These are phyloP conservation scores for Apocheima hispidaria DNA, from an alignment of 2,888 invertebrate genomes.

Conservation along the genomic window DNA sequence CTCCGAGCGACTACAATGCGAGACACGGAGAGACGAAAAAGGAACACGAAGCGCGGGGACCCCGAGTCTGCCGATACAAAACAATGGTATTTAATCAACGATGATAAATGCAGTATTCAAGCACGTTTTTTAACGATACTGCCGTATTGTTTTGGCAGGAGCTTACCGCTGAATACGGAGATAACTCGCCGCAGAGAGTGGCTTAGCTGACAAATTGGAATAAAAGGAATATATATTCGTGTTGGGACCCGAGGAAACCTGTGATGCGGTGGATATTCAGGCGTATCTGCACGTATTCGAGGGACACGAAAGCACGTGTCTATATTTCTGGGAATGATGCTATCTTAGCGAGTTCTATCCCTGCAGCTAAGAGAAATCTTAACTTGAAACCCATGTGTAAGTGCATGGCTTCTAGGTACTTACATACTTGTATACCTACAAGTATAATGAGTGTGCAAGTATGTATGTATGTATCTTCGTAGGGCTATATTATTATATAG, in stretches of 20 bases:
- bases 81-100: constrained; percentile 86
- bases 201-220: constrained; percentile 86
- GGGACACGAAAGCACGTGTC: constrained; percentile 52
- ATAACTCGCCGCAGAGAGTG: constrained; percentile 84
- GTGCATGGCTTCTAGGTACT: constrained; percentile 5
- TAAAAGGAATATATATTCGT: constrained; percentile 86
- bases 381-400: constrained; percentile 11
- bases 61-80: constrained; percentile 82
- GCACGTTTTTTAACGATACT: constrained; percentile 85
- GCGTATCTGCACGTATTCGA: constrained; percentile 62
- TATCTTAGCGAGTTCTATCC: constrained; percentile 49
- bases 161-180: constrained; percentile 83
- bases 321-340: constrained; percentile 44
- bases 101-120: constrained; percentile 86
- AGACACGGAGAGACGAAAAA: constrained; percentile 79
- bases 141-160: constrained; percentile 85
- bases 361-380: constrained; percentile 22
- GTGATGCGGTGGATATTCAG: constrained; percentile 54
- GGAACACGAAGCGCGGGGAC: constrained; percentile 73
- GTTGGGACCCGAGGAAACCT: constrained; percentile 63
- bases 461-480: too few species aligned
- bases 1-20: constrained; percentile 81
- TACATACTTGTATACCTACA: neutral
- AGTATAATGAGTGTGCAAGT: too few species aligned
- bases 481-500: too few species aligned